Evolutionary conservation across 1,140 invertebrate species (phyloP).

Genomic region (Piezodorus guildinii): DNA sequence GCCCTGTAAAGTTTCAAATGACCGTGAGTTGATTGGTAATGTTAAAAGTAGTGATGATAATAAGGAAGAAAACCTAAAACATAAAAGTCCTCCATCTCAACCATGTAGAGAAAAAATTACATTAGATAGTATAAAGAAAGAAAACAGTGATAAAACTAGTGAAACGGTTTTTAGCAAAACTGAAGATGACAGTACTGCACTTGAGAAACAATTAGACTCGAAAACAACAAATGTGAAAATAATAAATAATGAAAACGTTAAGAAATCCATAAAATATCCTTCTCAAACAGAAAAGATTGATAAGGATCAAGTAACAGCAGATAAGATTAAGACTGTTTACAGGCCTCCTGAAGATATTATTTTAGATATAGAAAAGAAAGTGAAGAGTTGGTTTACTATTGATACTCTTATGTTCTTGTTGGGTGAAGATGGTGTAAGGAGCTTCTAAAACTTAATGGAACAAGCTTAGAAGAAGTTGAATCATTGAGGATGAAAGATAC

Average conservation of each 20-base stretch:
- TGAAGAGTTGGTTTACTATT: constrained; percentile 20
- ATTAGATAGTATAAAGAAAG: too few species aligned
- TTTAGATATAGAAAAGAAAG: constrained; percentile 14
- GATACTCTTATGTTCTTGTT: constrained; percentile 11
- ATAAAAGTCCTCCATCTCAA: too few species aligned
- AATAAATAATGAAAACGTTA: too few species aligned
- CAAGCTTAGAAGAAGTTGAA: background rate
- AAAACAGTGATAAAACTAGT: too few species aligned
- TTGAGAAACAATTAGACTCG: too few species aligned
- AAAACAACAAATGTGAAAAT: too few species aligned
- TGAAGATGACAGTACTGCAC: too few species aligned
- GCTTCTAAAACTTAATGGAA: background rate
- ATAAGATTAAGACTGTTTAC: background rate
- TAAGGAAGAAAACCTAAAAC: too few species aligned
- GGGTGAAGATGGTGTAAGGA: constrained; percentile 11
- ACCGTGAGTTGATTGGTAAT: too few species aligned
- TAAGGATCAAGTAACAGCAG: background rate
- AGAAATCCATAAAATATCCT: background rate
- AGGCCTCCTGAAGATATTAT: background rate
- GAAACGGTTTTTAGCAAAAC: too few species aligned
- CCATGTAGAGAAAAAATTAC: too few species aligned
- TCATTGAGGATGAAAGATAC: background rate
- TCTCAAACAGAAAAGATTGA: background rate
- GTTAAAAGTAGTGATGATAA: too few species aligned
- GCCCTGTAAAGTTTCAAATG: background rate